Conservation (phyloP, 2,888 invertebrate genomes). For the Pandemis heparana region DNA sequence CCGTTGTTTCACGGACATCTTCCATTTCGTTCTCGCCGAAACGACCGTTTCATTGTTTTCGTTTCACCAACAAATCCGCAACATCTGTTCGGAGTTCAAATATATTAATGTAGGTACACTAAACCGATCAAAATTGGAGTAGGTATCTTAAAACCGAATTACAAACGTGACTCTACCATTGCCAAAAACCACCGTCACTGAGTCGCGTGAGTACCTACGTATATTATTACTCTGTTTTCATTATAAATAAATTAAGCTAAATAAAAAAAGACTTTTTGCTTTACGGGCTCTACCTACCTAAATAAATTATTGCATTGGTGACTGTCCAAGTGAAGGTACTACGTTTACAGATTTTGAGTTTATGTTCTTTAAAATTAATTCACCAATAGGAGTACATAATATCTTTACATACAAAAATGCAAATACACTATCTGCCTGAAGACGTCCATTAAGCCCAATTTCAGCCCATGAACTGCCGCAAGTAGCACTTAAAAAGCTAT, state of each 20-base stretch:
- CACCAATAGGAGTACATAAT: background rate
- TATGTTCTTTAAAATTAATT: background rate
- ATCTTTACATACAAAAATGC: conserved; percentile 16
- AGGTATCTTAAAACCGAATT: conserved; percentile 19
- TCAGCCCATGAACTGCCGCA: conserved; percentile 19
- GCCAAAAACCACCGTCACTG: conserved; percentile 37
- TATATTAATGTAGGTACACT: conserved; percentile 16
- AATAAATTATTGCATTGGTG: too few relatives aligned
- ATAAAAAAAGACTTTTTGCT: background rate
- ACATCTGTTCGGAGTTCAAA: conserved; percentile 17
- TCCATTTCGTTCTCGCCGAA: background rate
- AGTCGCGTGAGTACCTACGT: background rate
- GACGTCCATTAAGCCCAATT: conserved; percentile 28
- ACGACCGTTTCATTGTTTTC: background rate
- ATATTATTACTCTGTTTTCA: background rate
- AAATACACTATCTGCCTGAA: conserved; percentile 20
- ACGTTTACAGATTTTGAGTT: background rate
- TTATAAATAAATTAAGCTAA: conserved; percentile 1
- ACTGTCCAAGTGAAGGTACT: background rate
- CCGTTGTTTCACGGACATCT: background rate
- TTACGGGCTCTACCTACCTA: background rate
- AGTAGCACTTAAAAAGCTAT: conserved; percentile 36
- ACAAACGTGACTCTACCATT: conserved; percentile 27
- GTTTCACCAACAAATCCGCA: conserved; percentile 7
- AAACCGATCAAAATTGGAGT: conserved; percentile 21